Evolutionary conservation across 2,113 vertebrate genomes (phyloP), one percentile per base, ranked within the genome.

Genomic region (Ctenomys sociabilis): DNA sequence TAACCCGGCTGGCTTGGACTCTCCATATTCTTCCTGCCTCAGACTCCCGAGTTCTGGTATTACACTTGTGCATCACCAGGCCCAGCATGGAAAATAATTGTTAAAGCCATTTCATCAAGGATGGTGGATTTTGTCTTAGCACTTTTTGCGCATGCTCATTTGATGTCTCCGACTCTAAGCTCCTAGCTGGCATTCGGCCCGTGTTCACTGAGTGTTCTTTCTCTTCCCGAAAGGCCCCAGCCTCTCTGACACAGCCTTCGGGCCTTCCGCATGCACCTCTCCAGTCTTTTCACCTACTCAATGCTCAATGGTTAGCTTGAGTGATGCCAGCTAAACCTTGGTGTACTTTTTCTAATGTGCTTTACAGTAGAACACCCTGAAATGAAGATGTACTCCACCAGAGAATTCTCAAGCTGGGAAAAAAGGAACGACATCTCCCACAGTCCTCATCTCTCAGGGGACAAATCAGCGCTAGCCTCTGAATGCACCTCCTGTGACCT

Each of bases 251-350:
- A 78, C 32, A 81, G 84, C 49, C 72, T 88, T 52, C 81, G 72
- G 26, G 35, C 24, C 43, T 57, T 24, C 26, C 22, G 70, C 75
- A 64, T 77, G 1, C 43, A 83, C 77, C 66, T 37, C 57, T 80
- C 37, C 30, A 75, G 40, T 43, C 54, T 96, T 91, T 86, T 49
- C 52, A 75, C n/a, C 35, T 40, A 11, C 4, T 78, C 52, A 49
- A 45, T 92, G 91, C 59, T 40, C 75, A 93, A 37, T 22, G 73
- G 81, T 82, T 86, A 63, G 54, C 14, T 32, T 61, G 43, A 96
- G 90, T 43, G 72, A 77, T 3, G 24, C 49, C 30, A 17, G 78
- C 82, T 49, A 95, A 73, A 75, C 82, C 83, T 81, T n/a, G 7
- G 85, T 37, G 61, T 66, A 45, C 64, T 73, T 84, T 61, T 78